Percentiles rank a stretch among this genome's conserved stretches.
Evolutionary conservation across 2,888 invertebrate species (phyloP).

Genomic region (Limulus polyphemus): DNA sequence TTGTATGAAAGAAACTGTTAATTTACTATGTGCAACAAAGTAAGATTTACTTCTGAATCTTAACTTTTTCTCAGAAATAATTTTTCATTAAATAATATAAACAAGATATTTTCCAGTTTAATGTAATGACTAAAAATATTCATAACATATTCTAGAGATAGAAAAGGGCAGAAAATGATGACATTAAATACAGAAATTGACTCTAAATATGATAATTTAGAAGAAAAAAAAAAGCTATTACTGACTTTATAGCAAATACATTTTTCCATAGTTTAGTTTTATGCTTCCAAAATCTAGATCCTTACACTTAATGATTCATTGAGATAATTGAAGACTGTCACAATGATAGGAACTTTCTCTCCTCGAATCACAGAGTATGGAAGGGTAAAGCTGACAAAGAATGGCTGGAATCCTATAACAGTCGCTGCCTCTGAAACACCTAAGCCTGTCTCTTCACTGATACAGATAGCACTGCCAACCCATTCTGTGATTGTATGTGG

Average conservation of each 20-base stretch:
- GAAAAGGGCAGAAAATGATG: no score
- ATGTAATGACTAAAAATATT: no score
- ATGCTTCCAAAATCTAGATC: not conserved
- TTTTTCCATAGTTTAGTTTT: not conserved
- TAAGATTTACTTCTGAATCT: no score
- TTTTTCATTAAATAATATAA: no score
- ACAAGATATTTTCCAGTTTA: no score
- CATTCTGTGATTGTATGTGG: slow-evolving; percentile 38
- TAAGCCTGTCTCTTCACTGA: slow-evolving; percentile 31
- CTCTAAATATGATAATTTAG: no score
- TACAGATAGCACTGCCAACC: slow-evolving; percentile 35
- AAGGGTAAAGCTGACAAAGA: slow-evolving; percentile 36
- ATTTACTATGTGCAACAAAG: no score
- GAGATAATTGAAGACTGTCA: slow-evolving; percentile 37
- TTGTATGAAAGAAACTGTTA: no score
- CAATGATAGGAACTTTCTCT: slow-evolving; percentile 32
- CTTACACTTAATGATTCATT: slow-evolving; percentile 34
- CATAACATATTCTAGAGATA: no score
- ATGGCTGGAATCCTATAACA: slow-evolving; percentile 37
- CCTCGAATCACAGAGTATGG: slow-evolving; percentile 36
- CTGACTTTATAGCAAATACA: not conserved
- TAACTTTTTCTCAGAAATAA: no score
- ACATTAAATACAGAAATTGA: no score
- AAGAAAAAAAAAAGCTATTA: no score
- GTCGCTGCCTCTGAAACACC: slow-evolving; percentile 32